Evolutionary conservation across 2,888 invertebrate species (phyloP), one percentile per base, ranked within the genome.

Genomic region (Tiphia femorata): DNA sequence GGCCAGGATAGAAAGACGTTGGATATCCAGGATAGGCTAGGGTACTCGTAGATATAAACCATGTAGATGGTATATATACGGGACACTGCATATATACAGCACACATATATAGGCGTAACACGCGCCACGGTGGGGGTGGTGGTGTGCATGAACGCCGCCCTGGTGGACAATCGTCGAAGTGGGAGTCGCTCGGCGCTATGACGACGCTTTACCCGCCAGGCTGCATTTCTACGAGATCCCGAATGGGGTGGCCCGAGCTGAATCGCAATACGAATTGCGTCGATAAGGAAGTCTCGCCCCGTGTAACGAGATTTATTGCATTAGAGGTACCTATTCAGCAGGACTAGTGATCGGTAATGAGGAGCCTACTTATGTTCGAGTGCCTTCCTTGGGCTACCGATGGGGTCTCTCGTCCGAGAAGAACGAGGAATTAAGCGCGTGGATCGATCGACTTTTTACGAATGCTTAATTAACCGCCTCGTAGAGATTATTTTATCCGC

Each of bases 141-240:
- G 52, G 59, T 65, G 55, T 54, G 50, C 69, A 66, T 63, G 62
- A 63, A 65, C 69, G 78, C 77, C 78, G 78, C 77, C 71, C 77
- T 77, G 76, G 77, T 67, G 77, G 75, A 75, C 74, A 73, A 14
- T 72, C 61, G 59, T 66, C 73, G 75, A 77, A 77, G 76, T 74
- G 59, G 41, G 68, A 77, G 76, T 76, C 70, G 33, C n/a, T n/a
- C 33, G 73, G 68, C 66, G 65, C 60, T 43, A 58, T 58, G 67
- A 57, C 65, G 58, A 54, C 49, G 54, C n/a, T 55, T 65, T 67
- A 69, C 63, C 71, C 66, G 67, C 58, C 58, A 70, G 73, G 59
- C 47, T 47, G 70, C 64, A 64, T 49, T 64, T 67, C 62, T 60
- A 57, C 55, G 38, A 29, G 46, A 49, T 33, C 53, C 47, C 52